A percentile compares a stretch with the other conserved stretches of the same genome.
phyloP scores from a whole-genome alignment of 2,888 invertebrate species.

The Drosophila mayaguana region DNA sequence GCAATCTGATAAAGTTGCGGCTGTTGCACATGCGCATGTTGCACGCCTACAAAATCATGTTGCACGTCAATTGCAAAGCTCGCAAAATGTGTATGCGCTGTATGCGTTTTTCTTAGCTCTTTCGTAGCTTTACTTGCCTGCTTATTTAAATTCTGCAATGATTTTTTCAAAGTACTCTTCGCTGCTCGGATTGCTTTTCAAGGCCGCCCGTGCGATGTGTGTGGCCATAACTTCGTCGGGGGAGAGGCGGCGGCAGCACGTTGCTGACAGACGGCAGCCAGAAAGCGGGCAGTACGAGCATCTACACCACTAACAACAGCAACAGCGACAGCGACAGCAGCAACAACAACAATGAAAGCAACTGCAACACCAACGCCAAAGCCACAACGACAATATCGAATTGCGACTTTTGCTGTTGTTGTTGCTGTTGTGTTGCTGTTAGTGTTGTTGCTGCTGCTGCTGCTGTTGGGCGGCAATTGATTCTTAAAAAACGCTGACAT shows the following conservation, averaged over 20 bases:
- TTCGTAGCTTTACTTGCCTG: slow-evolving; percentile 44
- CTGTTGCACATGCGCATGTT: slow-evolving; percentile 84
- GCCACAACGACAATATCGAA: slow-evolving; percentile 70
- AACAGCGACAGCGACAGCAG: not conserved
- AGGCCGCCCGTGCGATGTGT: slow-evolving; percentile 73
- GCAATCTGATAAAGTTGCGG: slow-evolving; percentile 81
- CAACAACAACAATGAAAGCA: slow-evolving; percentile 19
- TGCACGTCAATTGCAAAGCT: slow-evolving; percentile 81
- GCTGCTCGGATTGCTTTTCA: slow-evolving; percentile 58
- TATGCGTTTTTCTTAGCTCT: slow-evolving; percentile 42
- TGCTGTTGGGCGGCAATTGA: slow-evolving; percentile 76
- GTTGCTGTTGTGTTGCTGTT: slow-evolving; percentile 51
- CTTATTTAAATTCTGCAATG: slow-evolving; percentile 82
- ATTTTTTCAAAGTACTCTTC: slow-evolving; percentile 74
- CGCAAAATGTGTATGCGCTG: slow-evolving; percentile 51
- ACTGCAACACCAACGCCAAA: slow-evolving; percentile 53
- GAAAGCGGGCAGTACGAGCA: slow-evolving; percentile 67
- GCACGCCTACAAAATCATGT: slow-evolving; percentile 85
- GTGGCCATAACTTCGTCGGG: slow-evolving; percentile 71
- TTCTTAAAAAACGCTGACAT: slow-evolving; percentile 79
- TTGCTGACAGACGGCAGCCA: slow-evolving; percentile 77
- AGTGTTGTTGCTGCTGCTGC: slow-evolving; percentile 32
- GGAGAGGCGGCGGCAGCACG: slow-evolving; percentile 39
- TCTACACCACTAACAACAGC: slow-evolving; percentile 17
- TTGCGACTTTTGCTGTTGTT: slow-evolving; percentile 49